Evolutionary conservation across 2,113 vertebrate species (phyloP), one percentile per base, ranked within the genome.

Genomic region (Dendrocopos noguchii): DNA sequence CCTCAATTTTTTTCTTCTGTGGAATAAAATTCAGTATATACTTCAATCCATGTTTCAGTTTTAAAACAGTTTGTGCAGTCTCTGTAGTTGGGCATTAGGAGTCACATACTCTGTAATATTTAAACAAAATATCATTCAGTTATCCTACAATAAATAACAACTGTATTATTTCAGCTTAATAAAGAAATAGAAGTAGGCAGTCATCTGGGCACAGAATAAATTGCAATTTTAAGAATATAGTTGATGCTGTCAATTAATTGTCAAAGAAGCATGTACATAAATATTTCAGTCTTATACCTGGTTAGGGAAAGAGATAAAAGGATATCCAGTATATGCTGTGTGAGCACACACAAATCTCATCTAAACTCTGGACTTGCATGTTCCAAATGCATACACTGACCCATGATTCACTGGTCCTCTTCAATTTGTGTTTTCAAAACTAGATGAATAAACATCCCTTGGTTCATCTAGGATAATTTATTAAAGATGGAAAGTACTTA

Each of bases 351-450:
- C 12, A 66, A 2, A 7, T 22, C 27, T 82, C 7, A 13, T 20
- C 25, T 27, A 8, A 19, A 44, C 24, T 63, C 28, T 34, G 28
- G 8, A 56, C 19, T 88, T 5, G 1, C 4, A 28, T 0, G 0
- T 34, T 64, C 19, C 46, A 47, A 28, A 36, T 11, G 5, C 12
- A 13, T 28, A 44, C 14, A 22, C 27, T 80, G 46, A 63, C 5
- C 52, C 8, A 3, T 1, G 2, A 83, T 25, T 79, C 19, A 29
- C 3, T 64, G 36, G 5, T 33, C 29, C 6, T 61, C 8, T 73
- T 81, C 9, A 81, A 15, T 47, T 72, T 78, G 24, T 83, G 5
- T 74, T 88, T 86, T 60, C 39, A 78, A 80, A 80, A 31, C 10
- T 9, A 77, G 42, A 52, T 31, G 11, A 77, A 67, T 63, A 85